A percentile compares a stretch with the other conserved stretches of the same genome.
These are phyloP conservation scores for Lamprologus tigripictilis DNA, from an alignment of 2,113 vertebrate species.

Conservation along the genomic window DNA sequence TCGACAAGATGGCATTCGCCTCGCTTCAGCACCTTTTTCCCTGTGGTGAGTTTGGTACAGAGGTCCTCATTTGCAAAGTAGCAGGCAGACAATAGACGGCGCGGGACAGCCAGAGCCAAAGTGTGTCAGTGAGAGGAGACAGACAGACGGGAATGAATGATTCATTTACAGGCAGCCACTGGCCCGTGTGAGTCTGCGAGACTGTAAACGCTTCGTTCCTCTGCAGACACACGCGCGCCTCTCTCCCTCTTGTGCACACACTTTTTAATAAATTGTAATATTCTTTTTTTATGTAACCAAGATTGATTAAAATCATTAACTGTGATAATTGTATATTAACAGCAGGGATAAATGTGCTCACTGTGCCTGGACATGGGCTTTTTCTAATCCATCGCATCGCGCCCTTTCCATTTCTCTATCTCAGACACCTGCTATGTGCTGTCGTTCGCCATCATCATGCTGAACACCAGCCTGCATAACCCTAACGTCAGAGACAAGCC, in stretches of 20 bases:
- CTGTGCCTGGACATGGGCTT: background rate
- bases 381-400: background rate
- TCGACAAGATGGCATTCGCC: background rate
- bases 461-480: slow-evolving; percentile 97
- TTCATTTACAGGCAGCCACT: slow-evolving; percentile 56
- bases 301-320: background rate
- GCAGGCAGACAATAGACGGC: slow-evolving; percentile 16
- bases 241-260: background rate
- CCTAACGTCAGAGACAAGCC: slow-evolving; percentile 97
- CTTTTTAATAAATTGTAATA: background rate
- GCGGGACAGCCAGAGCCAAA: background rate
- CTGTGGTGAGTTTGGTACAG: background rate
- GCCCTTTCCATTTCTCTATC: background rate
- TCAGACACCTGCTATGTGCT: slow-evolving; percentile 95
- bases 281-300: background rate
- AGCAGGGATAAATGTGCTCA: background rate
- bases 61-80: background rate
- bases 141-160: slow-evolving; percentile 49
- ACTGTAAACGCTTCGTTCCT: background rate
- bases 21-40: background rate
- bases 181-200: slow-evolving; percentile 11
- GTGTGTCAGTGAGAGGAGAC: slow-evolving; percentile 36
- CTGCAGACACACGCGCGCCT: background rate
- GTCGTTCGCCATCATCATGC: slow-evolving; percentile 96
- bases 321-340: background rate